These are phyloP conservation scores for Anguilla rostrata DNA, from an alignment of 2,113 vertebrate species.

Conservation along the genomic window DNA sequence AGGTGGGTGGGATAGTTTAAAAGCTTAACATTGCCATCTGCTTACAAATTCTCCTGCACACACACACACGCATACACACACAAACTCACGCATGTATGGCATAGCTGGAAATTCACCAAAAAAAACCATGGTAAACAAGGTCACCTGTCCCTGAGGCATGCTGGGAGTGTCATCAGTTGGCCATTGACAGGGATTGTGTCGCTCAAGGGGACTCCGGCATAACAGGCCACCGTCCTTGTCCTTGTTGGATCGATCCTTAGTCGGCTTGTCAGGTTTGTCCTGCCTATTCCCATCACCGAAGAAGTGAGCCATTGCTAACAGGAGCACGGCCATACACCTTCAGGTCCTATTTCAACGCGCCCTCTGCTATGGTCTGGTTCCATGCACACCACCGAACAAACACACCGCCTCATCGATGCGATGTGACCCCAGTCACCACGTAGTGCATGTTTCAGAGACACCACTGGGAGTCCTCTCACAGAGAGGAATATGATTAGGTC, in stretches of 20 bases:
- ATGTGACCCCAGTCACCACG: slow-evolving; percentile 15
- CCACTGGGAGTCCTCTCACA: background rate
- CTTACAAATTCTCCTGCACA: slow-evolving; percentile 13
- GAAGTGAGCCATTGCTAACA: slow-evolving; percentile 54
- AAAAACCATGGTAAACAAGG: slow-evolving; percentile 45
- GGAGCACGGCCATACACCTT: slow-evolving; percentile 34
- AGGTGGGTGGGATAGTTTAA: background rate
- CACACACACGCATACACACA: background rate
- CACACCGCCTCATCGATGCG: background rate
- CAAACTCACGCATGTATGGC: background rate
- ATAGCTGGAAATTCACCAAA: slow-evolving; percentile 30
- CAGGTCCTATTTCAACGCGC: slow-evolving; percentile 35
- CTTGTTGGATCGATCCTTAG: slow-evolving; percentile 59
- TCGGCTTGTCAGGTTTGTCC: slow-evolving; percentile 51
- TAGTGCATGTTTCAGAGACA: background rate
- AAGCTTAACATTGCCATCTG: slow-evolving; percentile 22
- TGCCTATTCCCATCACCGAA: slow-evolving; percentile 49
- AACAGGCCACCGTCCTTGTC: slow-evolving; percentile 47
- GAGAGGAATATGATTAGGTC: background rate
- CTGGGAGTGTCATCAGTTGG: slow-evolving; percentile 52
- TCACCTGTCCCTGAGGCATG: slow-evolving; percentile 49
- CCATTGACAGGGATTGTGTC: slow-evolving; percentile 48
- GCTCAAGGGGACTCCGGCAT: slow-evolving; percentile 27
- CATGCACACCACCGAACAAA: slow-evolving; percentile 21
- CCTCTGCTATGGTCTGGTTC: slow-evolving; percentile 36